These are phyloP conservation scores for Agrotis puta DNA, from an alignment of 2,888 invertebrate species.

Conservation along the genomic window DNA sequence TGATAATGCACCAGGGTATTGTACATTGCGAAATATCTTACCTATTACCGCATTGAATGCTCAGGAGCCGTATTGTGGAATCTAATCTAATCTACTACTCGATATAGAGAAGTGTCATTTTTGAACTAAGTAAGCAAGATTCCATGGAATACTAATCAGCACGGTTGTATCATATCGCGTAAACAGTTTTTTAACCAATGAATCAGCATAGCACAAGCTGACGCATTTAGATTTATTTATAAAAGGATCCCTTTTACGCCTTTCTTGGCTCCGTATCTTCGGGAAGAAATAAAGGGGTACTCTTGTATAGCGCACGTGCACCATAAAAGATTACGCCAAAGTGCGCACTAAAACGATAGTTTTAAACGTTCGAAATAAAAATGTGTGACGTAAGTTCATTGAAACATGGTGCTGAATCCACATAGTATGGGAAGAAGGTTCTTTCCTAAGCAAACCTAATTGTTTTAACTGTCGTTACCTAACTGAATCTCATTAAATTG, in stretches of 20 bases:
- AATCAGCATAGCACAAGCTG: conserved; percentile 25
- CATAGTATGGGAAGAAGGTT: conserved; percentile 28
- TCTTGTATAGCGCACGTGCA: conserved; percentile 54
- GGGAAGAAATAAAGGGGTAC: conserved; percentile 47
- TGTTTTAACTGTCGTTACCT: conserved; percentile 49
- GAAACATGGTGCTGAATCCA: conserved; percentile 41
- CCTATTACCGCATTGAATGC: conserved; percentile 20
- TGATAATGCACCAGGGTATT: conserved; percentile 6
- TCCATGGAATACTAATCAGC: conserved; percentile 19
- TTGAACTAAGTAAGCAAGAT: conserved; percentile 24
- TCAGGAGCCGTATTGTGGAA: conserved; percentile 2
- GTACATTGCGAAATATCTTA: conserved; percentile 25
- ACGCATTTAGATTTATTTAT: conserved; percentile 40
- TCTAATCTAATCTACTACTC: conserved; percentile 7
- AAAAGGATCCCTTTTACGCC: conserved; percentile 31
- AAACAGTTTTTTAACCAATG: conserved; percentile 26
- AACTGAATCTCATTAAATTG: conserved; percentile 40
- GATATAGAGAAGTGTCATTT: conserved; percentile 20
- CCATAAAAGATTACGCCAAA: conserved; percentile 55
- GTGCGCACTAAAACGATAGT: conserved; percentile 48
- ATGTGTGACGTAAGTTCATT: conserved; percentile 50
- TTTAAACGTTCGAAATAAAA: conserved; percentile 52
- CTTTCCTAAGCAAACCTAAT: conserved; percentile 53
- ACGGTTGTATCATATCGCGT: conserved; percentile 4
- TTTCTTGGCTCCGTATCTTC: conserved; percentile 43